These are phyloP conservation scores for Balearica regulorum DNA, from an alignment of 2,797 vertebrate genomes.

Conservation along the genomic window DNA sequence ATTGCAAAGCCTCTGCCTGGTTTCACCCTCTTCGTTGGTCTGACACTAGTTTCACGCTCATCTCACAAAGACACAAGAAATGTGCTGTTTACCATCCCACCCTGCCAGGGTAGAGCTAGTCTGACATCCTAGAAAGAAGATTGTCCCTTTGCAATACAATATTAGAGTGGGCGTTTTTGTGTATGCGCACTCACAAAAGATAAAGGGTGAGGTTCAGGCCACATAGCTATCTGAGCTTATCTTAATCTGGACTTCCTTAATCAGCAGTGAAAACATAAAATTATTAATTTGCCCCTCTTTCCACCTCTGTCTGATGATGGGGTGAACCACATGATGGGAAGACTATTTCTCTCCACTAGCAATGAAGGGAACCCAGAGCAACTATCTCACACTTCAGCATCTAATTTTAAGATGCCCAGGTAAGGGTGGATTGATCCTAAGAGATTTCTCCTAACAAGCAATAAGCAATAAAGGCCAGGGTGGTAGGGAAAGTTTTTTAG, in stretches of 20 bases:
- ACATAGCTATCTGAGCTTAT: background rate
- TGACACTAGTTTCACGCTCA: background rate
- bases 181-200: background rate
- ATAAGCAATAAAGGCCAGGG: background rate
- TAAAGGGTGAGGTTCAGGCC: background rate
- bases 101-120: background rate
- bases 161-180: background rate
- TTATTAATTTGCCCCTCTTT: background rate
- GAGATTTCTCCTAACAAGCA: background rate
- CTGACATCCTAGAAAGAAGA: background rate
- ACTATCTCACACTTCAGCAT: background rate
- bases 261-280: background rate
- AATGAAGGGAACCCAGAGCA: background rate
- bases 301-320: background rate
- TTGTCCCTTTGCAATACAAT: background rate
- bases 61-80: background rate
- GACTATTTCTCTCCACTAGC: background rate
- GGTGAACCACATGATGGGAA: background rate
- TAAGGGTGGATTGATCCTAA: background rate
- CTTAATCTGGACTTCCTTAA: background rate
- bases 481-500: background rate
- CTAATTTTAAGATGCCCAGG: background rate
- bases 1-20: background rate
- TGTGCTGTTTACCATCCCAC: background rate
- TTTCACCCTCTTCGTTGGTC: background rate